A percentile compares a stretch with the other conserved stretches of the same genome.
Conservation (phyloP, 2,797 vertebrate genomes). For the Tarsius wallacei region DNA sequence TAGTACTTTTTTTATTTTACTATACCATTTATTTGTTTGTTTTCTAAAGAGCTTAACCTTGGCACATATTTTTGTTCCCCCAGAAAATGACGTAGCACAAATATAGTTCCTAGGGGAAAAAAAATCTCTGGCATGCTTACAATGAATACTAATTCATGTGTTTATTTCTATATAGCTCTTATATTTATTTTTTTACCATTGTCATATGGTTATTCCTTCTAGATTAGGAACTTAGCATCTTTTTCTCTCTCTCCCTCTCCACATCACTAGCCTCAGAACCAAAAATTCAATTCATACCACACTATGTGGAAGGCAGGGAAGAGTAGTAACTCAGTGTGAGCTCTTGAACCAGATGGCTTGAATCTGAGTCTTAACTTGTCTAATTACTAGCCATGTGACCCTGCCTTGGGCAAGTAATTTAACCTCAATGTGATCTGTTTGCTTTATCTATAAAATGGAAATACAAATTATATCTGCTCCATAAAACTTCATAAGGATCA, state of each 20-base stretch:
- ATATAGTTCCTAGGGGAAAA: background rate
- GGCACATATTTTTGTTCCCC: background rate
- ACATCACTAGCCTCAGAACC: background rate
- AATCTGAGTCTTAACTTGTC: background rate
- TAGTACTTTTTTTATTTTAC: background rate
- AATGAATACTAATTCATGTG: background rate
- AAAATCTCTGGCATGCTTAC: background rate
- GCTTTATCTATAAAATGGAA: background rate
- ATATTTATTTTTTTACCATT: background rate
- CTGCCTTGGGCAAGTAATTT: background rate
- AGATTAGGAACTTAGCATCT: background rate
- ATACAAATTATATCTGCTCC: background rate
- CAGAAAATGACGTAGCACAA: background rate
- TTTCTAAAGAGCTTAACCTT: background rate
- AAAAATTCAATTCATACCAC: background rate
- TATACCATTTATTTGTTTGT: background rate
- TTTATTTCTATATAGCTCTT: background rate
- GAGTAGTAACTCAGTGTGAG: background rate
- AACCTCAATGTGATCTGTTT: background rate
- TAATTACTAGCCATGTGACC: background rate
- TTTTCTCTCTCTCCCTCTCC: background rate
- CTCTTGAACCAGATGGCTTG: background rate
- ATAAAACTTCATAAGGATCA: background rate
- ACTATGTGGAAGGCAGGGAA: background rate
- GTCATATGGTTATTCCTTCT: background rate